Percentiles rank a stretch among this genome's conserved stretches.
Evolutionary conservation across 2,888 invertebrate genomes (phyloP).

Genomic region (Teleiodes luculella): DNA sequence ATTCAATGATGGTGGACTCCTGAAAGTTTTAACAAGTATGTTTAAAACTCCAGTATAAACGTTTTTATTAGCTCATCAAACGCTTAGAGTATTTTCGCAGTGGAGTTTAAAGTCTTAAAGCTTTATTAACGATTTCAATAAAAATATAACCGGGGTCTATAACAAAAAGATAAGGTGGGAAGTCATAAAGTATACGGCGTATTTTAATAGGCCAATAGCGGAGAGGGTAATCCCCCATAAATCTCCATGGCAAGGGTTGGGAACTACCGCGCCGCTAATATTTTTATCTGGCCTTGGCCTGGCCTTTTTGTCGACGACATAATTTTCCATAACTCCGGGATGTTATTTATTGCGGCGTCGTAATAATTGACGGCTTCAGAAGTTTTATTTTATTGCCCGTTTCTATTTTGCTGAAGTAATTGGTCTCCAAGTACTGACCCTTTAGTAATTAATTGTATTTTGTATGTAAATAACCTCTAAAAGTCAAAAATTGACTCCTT

Average conservation of each 20-base stretch:
- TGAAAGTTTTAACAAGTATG: no score
- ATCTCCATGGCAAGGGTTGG: conserved; percentile 44
- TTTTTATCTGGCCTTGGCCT: conserved; percentile 48
- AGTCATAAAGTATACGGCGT: conserved; percentile 37
- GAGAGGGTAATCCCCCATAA: conserved; percentile 44
- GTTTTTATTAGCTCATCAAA: no score
- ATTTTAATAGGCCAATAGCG: conserved; percentile 43
- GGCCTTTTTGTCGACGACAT: conserved; percentile 38
- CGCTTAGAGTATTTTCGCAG: neutral
- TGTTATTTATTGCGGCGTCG: neutral
- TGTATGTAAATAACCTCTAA: no score
- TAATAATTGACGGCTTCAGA: neutral
- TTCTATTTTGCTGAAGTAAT: neutral
- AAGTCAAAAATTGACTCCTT: no score
- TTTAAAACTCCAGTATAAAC: no score
- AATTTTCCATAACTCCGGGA: conserved; percentile 38
- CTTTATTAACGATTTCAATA: neutral
- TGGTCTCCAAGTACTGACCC: no score
- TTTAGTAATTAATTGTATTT: no score
- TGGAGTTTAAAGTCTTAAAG: neutral
- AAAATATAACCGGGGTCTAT: neutral
- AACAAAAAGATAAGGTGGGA: conserved; percentile 28
- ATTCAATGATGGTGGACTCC: no score
- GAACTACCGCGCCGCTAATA: conserved; percentile 49
- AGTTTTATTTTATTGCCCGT: neutral